Evolutionary conservation across 2,888 invertebrate species (phyloP).

Genomic region (Orthosia gothica): DNA sequence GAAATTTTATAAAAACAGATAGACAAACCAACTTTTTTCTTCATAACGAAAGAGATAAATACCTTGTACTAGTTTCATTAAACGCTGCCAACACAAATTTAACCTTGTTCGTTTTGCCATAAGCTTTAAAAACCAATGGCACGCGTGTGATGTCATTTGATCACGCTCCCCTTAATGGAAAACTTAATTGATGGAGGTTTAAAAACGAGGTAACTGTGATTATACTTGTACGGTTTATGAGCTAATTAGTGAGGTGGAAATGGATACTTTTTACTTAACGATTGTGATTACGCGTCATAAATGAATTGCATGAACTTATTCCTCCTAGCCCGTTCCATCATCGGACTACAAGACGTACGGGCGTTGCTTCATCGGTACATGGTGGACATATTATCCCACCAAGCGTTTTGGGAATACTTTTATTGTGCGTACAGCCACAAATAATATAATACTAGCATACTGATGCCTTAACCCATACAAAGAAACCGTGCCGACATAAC

Average conservation of each 20-base stretch:
- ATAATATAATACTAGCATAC: no score
- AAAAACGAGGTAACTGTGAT: slow-evolving; percentile 33
- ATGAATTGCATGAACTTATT: no score
- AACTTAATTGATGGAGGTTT: slow-evolving; percentile 41
- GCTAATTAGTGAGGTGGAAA: slow-evolving; percentile 8
- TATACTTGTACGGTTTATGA: slow-evolving; percentile 9
- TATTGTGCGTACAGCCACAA: no score
- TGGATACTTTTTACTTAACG: not conserved
- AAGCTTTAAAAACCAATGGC: slow-evolving; percentile 39
- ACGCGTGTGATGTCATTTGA: slow-evolving; percentile 38
- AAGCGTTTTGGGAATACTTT: no score
- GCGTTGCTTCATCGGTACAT: no score
- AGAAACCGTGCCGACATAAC: no score
- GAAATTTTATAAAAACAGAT: not conserved
- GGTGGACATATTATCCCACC: no score
- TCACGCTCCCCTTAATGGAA: slow-evolving; percentile 31
- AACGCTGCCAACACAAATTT: slow-evolving; percentile 8
- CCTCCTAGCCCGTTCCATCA: no score
- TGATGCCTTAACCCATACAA: no score
- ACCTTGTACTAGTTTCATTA: slow-evolving; percentile 33
- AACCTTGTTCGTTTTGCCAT: accelerated
- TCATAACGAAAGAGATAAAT: slow-evolving; percentile 31
- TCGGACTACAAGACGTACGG: no score
- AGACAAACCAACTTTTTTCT: slow-evolving; percentile 29
- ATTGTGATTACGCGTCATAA: not conserved